Evolutionary conservation across 2,113 vertebrate species (phyloP).

Genomic region (Gulo gulo): DNA sequence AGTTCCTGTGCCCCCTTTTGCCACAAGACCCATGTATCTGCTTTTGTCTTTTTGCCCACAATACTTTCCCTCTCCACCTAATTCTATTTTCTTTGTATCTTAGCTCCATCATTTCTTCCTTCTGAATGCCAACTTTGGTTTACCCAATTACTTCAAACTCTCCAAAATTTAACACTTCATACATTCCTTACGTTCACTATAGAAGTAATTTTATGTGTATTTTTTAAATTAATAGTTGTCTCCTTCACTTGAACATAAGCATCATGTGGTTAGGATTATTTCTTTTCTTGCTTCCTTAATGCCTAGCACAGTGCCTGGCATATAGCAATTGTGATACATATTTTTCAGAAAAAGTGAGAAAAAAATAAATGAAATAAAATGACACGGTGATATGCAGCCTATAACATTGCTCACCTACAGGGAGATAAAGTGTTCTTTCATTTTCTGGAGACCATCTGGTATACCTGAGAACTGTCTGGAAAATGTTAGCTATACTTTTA

Average conservation of each 20-base stretch:
- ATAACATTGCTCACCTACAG: not conserved
- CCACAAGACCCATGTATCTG: not conserved
- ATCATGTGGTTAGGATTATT: not conserved
- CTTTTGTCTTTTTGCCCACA: not conserved
- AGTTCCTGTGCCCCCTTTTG: not conserved
- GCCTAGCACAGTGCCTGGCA: not conserved
- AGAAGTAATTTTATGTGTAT: not conserved
- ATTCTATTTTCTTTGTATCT: not conserved
- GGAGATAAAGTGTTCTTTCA: not conserved
- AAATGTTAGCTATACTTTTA: not conserved
- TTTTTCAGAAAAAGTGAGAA: not conserved
- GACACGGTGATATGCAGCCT: not conserved
- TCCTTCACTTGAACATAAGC: not conserved
- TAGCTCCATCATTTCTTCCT: not conserved
- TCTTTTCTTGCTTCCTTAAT: not conserved
- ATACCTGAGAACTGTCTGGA: not conserved
- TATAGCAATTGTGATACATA: not conserved
- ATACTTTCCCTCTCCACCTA: not conserved
- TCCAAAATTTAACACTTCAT: not conserved
- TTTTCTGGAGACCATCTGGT: not conserved
- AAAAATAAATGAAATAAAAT: not conserved
- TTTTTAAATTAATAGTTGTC: not conserved
- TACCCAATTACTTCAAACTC: not conserved
- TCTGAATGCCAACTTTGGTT: not conserved
- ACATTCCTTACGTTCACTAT: not conserved